Conservation (phyloP, 1,140 invertebrate genomes). For the Lethrus apterus region DNA sequence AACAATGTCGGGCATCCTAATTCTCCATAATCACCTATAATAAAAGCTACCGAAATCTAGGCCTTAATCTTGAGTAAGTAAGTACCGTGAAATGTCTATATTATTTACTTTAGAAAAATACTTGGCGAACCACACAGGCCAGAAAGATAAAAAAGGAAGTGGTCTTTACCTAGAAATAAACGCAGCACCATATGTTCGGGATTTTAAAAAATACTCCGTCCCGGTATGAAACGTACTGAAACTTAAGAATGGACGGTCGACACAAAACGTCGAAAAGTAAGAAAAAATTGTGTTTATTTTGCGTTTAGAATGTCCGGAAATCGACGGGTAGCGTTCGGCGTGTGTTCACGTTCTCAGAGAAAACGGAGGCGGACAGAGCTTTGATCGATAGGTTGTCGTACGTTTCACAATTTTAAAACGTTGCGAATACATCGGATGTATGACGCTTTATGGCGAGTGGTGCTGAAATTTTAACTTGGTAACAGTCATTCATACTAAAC, state of each 20-base stretch:
- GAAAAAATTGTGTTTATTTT: slow-evolving; percentile 23
- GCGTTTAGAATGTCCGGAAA: slow-evolving; percentile 19
- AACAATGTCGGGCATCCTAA: too few relatives aligned
- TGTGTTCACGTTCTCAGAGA: slow-evolving; percentile 15
- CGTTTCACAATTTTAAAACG: slow-evolving; percentile 16
- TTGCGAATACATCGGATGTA: neutral
- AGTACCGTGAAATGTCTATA: slow-evolving; percentile 31
- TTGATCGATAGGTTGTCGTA: slow-evolving; percentile 23
- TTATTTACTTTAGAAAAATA: slow-evolving; percentile 22
- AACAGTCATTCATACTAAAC: slow-evolving; percentile 20
- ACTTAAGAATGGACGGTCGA: slow-evolving; percentile 13
- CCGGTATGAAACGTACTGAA: slow-evolving; percentile 2
- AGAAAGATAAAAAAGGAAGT: slow-evolving; percentile 24
- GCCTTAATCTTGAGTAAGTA: slow-evolving; percentile 25
- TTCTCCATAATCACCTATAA: slow-evolving; percentile 12
- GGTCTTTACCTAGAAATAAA: slow-evolving; percentile 16
- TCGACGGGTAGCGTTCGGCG: neutral
- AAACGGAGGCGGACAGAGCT: slow-evolving; percentile 24
- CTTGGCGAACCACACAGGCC: slow-evolving; percentile 22
- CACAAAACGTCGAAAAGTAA: slow-evolving; percentile 23
- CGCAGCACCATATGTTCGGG: slow-evolving; percentile 22
- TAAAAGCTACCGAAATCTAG: slow-evolving; percentile 7
- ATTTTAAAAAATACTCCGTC: neutral
- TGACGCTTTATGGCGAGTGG: neutral
- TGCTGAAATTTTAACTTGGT: slow-evolving; percentile 13